phyloP scores from a whole-genome alignment of 2,797 vertebrate species.

The Pseudochirops cupreus region DNA sequence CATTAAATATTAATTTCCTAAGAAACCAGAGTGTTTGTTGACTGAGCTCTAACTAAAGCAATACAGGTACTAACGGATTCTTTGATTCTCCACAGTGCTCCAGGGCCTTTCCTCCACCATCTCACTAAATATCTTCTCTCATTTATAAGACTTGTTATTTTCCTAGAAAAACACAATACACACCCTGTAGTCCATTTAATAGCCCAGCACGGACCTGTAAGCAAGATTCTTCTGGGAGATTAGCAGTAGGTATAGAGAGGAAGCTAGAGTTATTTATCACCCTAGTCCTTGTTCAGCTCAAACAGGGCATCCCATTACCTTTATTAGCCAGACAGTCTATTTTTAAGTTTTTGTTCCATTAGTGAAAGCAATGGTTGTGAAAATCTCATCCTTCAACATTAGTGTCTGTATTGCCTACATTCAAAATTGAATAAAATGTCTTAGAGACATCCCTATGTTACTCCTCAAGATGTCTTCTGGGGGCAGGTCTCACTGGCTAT shows the following conservation, averaged over 20 bases:
- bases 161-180: constrained; percentile 70
- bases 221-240: constrained; percentile 50
- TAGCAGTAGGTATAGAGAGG: constrained; percentile 50
- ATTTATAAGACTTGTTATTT: constrained; percentile 56
- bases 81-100: constrained; percentile 54
- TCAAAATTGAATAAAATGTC: background rate
- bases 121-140: constrained; percentile 35
- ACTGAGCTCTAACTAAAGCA: constrained; percentile 43
- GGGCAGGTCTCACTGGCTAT: background rate
- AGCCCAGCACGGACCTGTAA: constrained; percentile 46
- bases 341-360: background rate
- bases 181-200: constrained; percentile 55
- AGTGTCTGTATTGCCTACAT: background rate
- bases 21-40: constrained; percentile 54
- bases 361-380: background rate
- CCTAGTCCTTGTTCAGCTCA: background rate
- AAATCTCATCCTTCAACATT: background rate
- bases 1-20: constrained; percentile 74
- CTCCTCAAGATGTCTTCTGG: background rate
- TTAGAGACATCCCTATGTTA: background rate
- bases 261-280: constrained; percentile 34
- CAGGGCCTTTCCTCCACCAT: constrained; percentile 40
- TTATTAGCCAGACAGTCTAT: background rate
- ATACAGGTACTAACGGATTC: constrained; percentile 53
- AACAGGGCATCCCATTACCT: background rate